These are phyloP conservation scores for Apomyelois bistriatella DNA, from an alignment of 2,888 invertebrate species.

Conservation along the genomic window DNA sequence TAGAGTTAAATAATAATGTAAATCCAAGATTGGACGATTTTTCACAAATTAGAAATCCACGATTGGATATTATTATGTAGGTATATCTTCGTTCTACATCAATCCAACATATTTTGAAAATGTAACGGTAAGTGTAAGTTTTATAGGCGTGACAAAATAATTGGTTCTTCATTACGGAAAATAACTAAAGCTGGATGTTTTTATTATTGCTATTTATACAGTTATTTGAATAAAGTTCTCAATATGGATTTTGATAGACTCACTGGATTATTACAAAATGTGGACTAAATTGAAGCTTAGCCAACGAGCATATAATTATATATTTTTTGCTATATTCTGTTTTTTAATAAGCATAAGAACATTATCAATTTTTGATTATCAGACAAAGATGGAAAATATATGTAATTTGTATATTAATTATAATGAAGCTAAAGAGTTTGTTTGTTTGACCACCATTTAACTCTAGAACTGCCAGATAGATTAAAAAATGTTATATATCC, in stretches of 20 bases:
- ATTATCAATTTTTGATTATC: too few species aligned
- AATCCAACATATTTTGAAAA: conserved; percentile 48
- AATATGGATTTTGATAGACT: conserved; percentile 15
- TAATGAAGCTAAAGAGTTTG: too few species aligned
- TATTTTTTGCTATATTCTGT: too few species aligned
- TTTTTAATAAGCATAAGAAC: too few species aligned
- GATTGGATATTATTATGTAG: conserved; percentile 54
- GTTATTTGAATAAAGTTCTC: conserved; percentile 12
- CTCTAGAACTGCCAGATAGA: too few species aligned
- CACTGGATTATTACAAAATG: background rate
- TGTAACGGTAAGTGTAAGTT: conserved; percentile 66
- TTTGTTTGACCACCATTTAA: too few species aligned
- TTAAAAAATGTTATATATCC: too few species aligned
- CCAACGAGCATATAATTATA: too few species aligned
- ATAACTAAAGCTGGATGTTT: conserved; percentile 24
- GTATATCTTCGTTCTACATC: conserved; percentile 49
- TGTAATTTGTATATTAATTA: too few species aligned
- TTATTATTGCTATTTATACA: background rate
- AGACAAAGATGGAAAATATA: too few species aligned
- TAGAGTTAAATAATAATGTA: background rate
- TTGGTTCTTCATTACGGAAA: conserved; percentile 59
- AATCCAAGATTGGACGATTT: background rate
- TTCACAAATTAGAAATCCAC: conserved; percentile 43
- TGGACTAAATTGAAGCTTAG: background rate
- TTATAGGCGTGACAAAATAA: conserved; percentile 65